phyloP scores from a whole-genome alignment of 2,113 vertebrate species.

The Actenoides lindsayi region DNA sequence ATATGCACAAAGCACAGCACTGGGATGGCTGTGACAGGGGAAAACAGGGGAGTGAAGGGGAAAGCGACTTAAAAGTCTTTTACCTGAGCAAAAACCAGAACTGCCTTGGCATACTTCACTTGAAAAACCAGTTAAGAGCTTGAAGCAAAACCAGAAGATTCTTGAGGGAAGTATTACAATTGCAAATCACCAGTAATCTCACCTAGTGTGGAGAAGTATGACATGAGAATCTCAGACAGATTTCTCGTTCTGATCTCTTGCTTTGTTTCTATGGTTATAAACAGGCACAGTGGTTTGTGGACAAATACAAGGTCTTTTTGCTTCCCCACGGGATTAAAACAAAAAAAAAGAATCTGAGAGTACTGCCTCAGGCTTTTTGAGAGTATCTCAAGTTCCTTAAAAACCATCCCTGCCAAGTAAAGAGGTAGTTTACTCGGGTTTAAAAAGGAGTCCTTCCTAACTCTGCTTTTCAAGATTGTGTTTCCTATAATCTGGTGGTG shows the following conservation, averaged over 20 bases:
- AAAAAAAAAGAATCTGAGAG: neutral
- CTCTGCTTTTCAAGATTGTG: neutral
- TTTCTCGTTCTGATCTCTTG: neutral
- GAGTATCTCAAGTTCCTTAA: neutral
- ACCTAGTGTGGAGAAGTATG: neutral
- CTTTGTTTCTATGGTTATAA: conserved; percentile 15
- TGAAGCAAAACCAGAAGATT: conserved; percentile 10
- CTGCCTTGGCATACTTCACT: neutral
- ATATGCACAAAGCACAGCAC: neutral
- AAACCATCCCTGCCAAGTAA: neutral
- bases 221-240: neutral
- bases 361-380: neutral
- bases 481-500: neutral
- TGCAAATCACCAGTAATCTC: conserved; percentile 12
- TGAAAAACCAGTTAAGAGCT: conserved; percentile 35
- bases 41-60: neutral
- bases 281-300: neutral
- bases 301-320: neutral
- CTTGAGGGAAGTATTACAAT: neutral
- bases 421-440: neutral
- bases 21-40: neutral
- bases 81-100: neutral
- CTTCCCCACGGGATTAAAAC: neutral
- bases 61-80: neutral
- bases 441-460: neutral